Percentiles rank a stretch among this genome's conserved stretches.
These are phyloP conservation scores for Drosophila pseudoananassae DNA, from an alignment of 1,140 invertebrate genomes.

Conservation along the genomic window DNA sequence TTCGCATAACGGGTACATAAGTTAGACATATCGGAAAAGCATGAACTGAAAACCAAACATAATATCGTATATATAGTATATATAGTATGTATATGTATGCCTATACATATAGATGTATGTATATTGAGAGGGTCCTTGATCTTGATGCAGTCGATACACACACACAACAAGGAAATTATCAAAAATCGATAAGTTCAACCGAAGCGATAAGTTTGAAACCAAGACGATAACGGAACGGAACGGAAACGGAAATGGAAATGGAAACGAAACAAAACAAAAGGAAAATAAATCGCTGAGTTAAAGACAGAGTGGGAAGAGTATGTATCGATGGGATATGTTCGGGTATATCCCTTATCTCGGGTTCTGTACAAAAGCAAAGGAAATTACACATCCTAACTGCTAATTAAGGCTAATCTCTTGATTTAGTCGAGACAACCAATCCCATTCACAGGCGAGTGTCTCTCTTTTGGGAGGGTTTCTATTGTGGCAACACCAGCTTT, in stretches of 20 bases:
- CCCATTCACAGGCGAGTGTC: neutral
- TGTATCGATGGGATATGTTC: constrained; percentile 44
- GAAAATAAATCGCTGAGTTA: constrained; percentile 31
- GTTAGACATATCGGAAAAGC: constrained; percentile 38
- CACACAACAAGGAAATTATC: constrained; percentile 42
- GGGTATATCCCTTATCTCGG: constrained; percentile 6
- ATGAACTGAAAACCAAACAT: constrained; percentile 47
- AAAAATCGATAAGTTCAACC: constrained; percentile 10
- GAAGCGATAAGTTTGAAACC: neutral
- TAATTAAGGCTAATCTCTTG: neutral
- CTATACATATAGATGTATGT: constrained; percentile 14
- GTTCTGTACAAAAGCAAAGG: neutral
- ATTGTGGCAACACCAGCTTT: neutral
- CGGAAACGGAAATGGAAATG: neutral
- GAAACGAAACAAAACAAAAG: constrained; percentile 15
- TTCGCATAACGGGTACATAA: constrained; percentile 18
- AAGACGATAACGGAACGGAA: constrained; percentile 5
- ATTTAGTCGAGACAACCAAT: neutral
- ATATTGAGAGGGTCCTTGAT: constrained; percentile 65
- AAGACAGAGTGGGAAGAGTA: constrained; percentile 40
- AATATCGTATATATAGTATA: constrained; percentile 14
- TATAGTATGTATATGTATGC: constrained; percentile 9
- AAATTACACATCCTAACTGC: neutral
- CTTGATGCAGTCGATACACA: constrained; percentile 54
- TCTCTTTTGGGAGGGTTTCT: neutral